A percentile compares a stretch with the other conserved stretches of the same genome.
These are phyloP conservation scores for Drosophila aldrichi DNA, from an alignment of 2,888 invertebrate genomes.

Conservation along the genomic window DNA sequence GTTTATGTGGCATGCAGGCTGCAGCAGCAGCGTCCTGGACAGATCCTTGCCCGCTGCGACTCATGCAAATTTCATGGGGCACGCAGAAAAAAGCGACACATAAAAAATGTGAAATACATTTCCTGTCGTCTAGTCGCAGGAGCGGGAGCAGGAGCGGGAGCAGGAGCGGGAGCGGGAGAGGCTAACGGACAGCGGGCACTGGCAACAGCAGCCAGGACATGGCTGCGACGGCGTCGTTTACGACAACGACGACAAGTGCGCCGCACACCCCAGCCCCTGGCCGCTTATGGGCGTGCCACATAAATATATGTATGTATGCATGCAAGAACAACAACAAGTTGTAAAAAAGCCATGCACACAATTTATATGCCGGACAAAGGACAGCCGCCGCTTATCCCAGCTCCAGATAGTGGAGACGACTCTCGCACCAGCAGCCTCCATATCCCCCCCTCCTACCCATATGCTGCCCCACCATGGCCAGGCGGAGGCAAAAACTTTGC, in stretches of 20 bases:
- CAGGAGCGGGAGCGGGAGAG: slow-evolving; percentile 30
- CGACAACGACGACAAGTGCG: slow-evolving; percentile 70
- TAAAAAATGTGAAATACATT: slow-evolving; percentile 83
- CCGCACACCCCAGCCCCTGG: slow-evolving; percentile 23
- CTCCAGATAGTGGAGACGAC: slow-evolving; percentile 65
- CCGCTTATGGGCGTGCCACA: slow-evolving; percentile 55
- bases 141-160: no score
- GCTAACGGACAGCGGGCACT: slow-evolving; percentile 3
- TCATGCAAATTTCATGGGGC: slow-evolving; percentile 85
- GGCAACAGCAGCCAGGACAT: slow-evolving; percentile 51
- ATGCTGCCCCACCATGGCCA: background rate
- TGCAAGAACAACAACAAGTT: slow-evolving; percentile 42
- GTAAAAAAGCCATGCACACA: slow-evolving; percentile 62
- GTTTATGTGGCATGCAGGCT: slow-evolving; percentile 9
- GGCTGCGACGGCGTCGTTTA: slow-evolving; percentile 23
- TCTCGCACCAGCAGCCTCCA: background rate
- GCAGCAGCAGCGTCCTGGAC: slow-evolving; percentile 26
- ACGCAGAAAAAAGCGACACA: slow-evolving; percentile 73
- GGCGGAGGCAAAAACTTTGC: slow-evolving; percentile 72
- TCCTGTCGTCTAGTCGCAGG: slow-evolving; percentile 82
- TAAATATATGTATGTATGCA: slow-evolving; percentile 50
- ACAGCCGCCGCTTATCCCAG: slow-evolving; percentile 63
- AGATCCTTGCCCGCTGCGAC: slow-evolving; percentile 51
- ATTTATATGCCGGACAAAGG: slow-evolving; percentile 69
- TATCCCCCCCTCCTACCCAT: background rate